A percentile compares a stretch with the other conserved stretches of the same genome.
Evolutionary conservation across 1,140 invertebrate species (phyloP).

Genomic region (Mya arenaria): DNA sequence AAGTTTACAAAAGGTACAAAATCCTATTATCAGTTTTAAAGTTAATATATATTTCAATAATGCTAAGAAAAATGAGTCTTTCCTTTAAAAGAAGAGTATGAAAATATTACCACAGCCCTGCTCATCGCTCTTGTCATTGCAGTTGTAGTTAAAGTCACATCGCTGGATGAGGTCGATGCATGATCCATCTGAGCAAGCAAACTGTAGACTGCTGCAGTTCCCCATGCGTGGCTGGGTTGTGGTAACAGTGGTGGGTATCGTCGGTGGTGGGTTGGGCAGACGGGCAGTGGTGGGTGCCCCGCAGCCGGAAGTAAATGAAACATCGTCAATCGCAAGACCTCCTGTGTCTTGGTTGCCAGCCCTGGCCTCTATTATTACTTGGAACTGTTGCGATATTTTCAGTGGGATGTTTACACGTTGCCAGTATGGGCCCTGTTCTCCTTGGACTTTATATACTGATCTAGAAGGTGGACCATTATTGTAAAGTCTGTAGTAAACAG

Average conservation of each 20-base stretch:
- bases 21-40: too few relatives aligned
- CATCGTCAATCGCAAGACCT: slow-evolving; percentile 81
- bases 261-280: slow-evolving; percentile 60
- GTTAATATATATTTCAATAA: too few relatives aligned
- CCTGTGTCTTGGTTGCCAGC: slow-evolving; percentile 65
- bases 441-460: slow-evolving; percentile 52
- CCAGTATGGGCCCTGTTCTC: slow-evolving; percentile 74
- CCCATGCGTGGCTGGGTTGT: slow-evolving; percentile 37
- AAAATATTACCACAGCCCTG: slow-evolving; percentile 72
- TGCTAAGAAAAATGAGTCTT: too few relatives aligned
- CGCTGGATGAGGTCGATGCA: slow-evolving; percentile 67
- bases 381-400: slow-evolving; percentile 63
- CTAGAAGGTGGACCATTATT: slow-evolving; percentile 68
- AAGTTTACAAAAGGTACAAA: too few relatives aligned
- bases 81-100: too few relatives aligned
- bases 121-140: slow-evolving; percentile 73
- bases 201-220: slow-evolving; percentile 51
- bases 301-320: slow-evolving; percentile 74
- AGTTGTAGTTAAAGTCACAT: slow-evolving; percentile 88
- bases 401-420: slow-evolving; percentile 48
- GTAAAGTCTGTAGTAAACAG: slow-evolving; percentile 69
- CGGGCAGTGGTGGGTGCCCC: slow-evolving; percentile 14
- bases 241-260: slow-evolving; percentile 18
- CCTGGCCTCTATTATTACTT: slow-evolving; percentile 73
- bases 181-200: slow-evolving; percentile 58